These are phyloP conservation scores for Caenorhabditis briggsae DNA, from an alignment of 1,140 invertebrate species.

Conservation along the genomic window DNA sequence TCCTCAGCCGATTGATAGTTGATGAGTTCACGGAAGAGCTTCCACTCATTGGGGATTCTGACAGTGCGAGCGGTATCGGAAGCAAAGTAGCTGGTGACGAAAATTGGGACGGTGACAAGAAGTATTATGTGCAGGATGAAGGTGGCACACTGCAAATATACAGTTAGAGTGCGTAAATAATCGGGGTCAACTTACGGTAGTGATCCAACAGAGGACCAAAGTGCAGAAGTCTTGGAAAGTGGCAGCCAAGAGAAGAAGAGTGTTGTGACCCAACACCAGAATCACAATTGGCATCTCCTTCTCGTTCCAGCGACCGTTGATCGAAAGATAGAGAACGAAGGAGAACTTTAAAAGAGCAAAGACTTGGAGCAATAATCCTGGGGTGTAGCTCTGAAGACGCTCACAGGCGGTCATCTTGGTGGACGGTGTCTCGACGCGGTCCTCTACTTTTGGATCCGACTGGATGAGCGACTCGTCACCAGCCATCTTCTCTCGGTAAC, in stretches of 20 bases:
- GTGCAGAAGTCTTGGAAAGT: background rate
- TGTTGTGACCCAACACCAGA: background rate
- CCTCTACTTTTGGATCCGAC: background rate
- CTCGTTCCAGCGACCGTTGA: background rate
- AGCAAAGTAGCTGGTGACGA: background rate
- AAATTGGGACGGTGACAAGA: background rate
- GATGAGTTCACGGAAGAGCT: background rate
- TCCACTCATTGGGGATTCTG: background rate
- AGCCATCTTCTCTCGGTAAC: too few relatives aligned
- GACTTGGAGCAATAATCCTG: background rate
- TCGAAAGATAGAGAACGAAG: background rate
- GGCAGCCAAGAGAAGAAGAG: background rate
- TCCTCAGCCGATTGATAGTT: background rate
- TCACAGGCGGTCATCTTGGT: background rate
- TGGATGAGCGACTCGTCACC: background rate
- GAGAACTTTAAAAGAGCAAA: slow-evolving; percentile 13
- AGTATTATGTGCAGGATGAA: background rate
- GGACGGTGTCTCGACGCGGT: background rate
- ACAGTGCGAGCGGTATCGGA: background rate
- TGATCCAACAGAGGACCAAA: background rate
- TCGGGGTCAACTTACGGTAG: background rate
- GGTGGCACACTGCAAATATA: background rate
- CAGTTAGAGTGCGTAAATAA: too few relatives aligned
- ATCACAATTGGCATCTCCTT: background rate
- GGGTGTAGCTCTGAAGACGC: background rate